Conservation (phyloP, 2,113 vertebrate genomes). For the Misgurnus mizolepis region DNA sequence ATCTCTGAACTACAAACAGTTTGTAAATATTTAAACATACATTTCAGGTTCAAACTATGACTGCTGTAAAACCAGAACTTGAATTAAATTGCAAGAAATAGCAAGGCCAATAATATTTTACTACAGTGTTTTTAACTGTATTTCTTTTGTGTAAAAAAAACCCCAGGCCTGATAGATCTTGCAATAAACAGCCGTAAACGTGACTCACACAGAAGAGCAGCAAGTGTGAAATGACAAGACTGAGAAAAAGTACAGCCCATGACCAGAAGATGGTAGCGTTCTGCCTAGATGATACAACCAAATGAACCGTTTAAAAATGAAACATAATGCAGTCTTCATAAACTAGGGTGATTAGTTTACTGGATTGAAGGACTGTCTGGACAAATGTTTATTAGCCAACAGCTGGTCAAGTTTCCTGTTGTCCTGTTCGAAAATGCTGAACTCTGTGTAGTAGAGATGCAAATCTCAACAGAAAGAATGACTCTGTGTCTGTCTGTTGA, state of each 20-base stretch:
- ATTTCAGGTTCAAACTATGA: not conserved
- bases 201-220: not conserved
- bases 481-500: not conserved
- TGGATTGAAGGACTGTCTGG: no score
- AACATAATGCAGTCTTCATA: no score
- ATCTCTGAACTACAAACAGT: not conserved
- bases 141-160: not conserved
- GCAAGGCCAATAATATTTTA: no score
- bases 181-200: not conserved
- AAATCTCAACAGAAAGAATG: not conserved
- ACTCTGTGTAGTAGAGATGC: no score
- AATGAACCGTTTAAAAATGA: no score
- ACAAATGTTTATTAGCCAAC: no score
- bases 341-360: no score
- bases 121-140: no score
- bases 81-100: not conserved
- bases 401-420: no score
- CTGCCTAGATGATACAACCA: not conserved
- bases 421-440: no score
- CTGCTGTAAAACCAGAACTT: not conserved
- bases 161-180: not conserved
- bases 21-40: not conserved
- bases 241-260: not conserved
- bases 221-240: not conserved
- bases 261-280: conserved; percentile 66